Conservation (phyloP, 37 sponge, comb jelly and placozoan genomes). For the Ianthella basta region DNA sequence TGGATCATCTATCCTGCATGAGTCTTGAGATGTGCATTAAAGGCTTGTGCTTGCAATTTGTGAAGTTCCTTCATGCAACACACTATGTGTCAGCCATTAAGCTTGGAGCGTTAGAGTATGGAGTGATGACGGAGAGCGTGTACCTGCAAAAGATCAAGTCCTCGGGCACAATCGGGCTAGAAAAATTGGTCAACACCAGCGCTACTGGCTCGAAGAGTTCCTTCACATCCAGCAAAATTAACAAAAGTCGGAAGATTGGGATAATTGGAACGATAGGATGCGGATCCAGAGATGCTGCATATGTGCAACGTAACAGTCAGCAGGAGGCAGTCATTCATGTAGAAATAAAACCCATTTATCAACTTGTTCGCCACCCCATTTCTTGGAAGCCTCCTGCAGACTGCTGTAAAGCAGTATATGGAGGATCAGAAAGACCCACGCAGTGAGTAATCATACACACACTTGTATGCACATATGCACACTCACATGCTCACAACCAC, state of each 20-base stretch:
- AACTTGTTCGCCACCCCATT: conserved; percentile 9
- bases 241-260: conserved; percentile 44
- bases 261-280: conserved; percentile 18
- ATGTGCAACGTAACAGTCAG: conserved; percentile 50
- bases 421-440: conserved; percentile 44
- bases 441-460: conserved; percentile 44
- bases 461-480: too few relatives aligned
- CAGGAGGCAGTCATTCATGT: conserved; percentile 66
- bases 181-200: background rate
- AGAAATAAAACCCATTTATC: conserved; percentile 45
- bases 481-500: too few relatives aligned
- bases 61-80: conserved; percentile 48
- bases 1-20: too few relatives aligned
- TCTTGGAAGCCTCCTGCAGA: conserved; percentile 25
- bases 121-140: conserved; percentile 48
- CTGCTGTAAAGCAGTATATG: conserved; percentile 37
- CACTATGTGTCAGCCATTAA: conserved; percentile 65
- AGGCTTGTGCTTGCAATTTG: conserved; percentile 50
- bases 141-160: background rate
- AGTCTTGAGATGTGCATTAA: too few relatives aligned
- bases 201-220: background rate
- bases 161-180: background rate
- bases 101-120: conserved; percentile 62
- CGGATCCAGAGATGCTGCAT: background rate
- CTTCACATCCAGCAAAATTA: conserved; percentile 22